phyloP scores from a whole-genome alignment of 2,113 vertebrate genomes.

The Anas platyrhynchos region DNA sequence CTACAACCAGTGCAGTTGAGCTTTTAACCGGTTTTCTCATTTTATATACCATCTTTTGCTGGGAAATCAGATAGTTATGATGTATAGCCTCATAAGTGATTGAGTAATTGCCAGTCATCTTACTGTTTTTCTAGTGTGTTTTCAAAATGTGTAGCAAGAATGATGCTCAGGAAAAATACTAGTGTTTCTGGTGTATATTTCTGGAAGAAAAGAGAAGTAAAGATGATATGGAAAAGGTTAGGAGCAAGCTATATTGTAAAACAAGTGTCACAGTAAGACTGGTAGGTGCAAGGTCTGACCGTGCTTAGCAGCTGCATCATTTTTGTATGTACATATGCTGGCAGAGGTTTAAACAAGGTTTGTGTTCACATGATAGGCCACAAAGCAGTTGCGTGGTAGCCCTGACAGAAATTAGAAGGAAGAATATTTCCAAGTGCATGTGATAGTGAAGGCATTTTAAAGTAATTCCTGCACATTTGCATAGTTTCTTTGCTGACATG shows the following conservation, averaged over 20 bases:
- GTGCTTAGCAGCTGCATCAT: neutral
- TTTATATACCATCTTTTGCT: neutral
- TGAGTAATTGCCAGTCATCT: neutral
- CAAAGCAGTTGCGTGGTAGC: neutral
- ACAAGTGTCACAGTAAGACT: neutral
- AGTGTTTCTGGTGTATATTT: neutral
- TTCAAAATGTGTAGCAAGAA: neutral
- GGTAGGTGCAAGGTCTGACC: neutral
- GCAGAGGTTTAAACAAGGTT: neutral
- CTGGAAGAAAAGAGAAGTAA: neutral
- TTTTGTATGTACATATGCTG: neutral
- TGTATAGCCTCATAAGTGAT: neutral
- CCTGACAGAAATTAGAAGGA: neutral
- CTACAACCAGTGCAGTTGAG: neutral
- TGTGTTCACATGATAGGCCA: neutral
- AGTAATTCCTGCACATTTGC: neutral
- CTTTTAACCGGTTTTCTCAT: neutral
- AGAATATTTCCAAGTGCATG: neutral
- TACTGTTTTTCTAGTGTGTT: neutral
- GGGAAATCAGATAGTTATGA: neutral
- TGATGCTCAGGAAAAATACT: neutral
- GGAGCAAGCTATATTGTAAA: neutral
- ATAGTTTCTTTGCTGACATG: neutral
- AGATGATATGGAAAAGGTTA: neutral
- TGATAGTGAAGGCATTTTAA: neutral